Evolutionary conservation across 2,888 invertebrate species (phyloP).

Genomic region (Biston betularia): DNA sequence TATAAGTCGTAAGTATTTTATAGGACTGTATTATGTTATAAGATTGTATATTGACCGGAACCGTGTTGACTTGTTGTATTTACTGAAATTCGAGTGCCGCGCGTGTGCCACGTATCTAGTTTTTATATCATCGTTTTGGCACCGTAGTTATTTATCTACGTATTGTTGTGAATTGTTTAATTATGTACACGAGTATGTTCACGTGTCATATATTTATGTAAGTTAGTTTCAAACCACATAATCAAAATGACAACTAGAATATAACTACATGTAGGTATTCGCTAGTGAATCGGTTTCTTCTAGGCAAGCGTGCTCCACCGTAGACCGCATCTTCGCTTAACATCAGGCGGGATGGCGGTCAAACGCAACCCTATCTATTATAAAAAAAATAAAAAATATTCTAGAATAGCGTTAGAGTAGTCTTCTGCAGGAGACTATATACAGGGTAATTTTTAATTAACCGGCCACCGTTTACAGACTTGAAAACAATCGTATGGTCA

Average conservation of each 20-base stretch:
- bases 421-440: too few species aligned
- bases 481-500: too few species aligned
- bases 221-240: neutral
- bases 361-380: too few species aligned
- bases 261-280: too few species aligned
- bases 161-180: neutral
- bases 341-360: too few species aligned
- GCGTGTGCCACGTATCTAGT: neutral
- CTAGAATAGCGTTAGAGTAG: too few species aligned
- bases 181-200: neutral
- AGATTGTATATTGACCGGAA: constrained; percentile 18
- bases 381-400: too few species aligned
- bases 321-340: too few species aligned
- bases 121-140: neutral
- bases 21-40: neutral
- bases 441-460: too few species aligned
- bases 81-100: neutral
- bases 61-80: neutral
- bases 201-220: neutral
- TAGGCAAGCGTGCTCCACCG: too few species aligned
- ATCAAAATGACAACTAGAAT: neutral
- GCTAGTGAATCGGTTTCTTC: too few species aligned
- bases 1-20: constrained; percentile 1
- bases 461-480: too few species aligned
- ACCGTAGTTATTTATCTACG: neutral